Base-by-base conservation (phyloP, 2,888 invertebrate genomes). In the Helicoverpa assulta region DNA sequence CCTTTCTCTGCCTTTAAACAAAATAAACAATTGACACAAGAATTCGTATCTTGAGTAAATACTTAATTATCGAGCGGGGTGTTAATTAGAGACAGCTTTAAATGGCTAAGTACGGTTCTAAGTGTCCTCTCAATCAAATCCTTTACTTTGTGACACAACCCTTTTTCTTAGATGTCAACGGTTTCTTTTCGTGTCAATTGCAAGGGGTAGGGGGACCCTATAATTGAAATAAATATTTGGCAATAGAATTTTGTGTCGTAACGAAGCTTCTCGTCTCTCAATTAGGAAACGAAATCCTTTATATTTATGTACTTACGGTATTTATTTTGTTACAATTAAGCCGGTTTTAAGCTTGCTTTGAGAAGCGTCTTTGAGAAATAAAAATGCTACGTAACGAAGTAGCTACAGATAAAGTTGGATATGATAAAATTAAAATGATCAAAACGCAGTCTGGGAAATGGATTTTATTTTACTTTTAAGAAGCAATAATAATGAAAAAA, bases 201-300 rank as follows among this genome's bases (percentile, higher is more conserved):
- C 94, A 93, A 83, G 76, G 60, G 80, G 75, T 54, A 58, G 78
- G 82, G 26, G 85, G 74, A 67, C 60, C 70, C 69, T 62, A 29
- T 94, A 93, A 94, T 93, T 94, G 93, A 93, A 92, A 93, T 94
- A 94, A 94, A 94, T 94, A 94, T 94, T 94, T 92, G 92, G 87
- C 86, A 84, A 80, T 90, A 88, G 85, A 91, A 93, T 93, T 93
- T 90, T 91, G 90, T 90, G 90, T 90, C 74, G 82, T 84, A 86
- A 85, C 86, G 88, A 89, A 88, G 70, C 75, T 80, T 81, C 78
- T 73, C 84, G 77, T 67, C 76, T 82, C 75, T 73, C 86, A 89
- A 88, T 89, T 87, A 88, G 43, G 77, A 72, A 70, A 74, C 68
- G 77, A 74, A 86, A 82, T 86, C 84, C 85, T 85, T 74, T 78